Evolutionary conservation across 2,113 vertebrate species (phyloP), one percentile per base, ranked within the genome.

Genomic region (Apodemus sylvaticus): DNA sequence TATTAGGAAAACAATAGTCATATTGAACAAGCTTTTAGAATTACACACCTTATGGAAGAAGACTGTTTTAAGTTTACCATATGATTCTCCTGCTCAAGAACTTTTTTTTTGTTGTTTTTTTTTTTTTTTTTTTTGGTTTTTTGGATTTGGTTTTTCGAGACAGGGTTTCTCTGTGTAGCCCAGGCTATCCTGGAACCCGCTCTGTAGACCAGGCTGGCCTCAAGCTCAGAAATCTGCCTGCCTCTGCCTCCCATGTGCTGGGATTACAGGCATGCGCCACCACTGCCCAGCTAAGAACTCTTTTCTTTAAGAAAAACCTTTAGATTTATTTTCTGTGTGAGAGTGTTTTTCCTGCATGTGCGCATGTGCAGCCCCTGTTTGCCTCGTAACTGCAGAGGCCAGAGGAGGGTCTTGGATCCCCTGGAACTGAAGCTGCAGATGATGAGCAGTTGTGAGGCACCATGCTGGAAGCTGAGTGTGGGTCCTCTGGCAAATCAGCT

Each of bases 1-100:
- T 78, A 55, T 94, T 92, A 70, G 48, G 64, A 96, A 91, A 95
- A 77, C 51, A 82, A 64, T 31, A 86, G 77, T 82, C 73, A 90
- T 42, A 82, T 51, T 94, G 62, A 62, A 68, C 53, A 94, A 5
- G 74, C 14, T 55, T 95, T 86, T n/a, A 20, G 94, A 94, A 34
- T 10, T 14, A 48, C 62, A 66, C 42, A 86, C 34, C 19, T 71
- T 90, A 26, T 92, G 66, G 93, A 95, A 82, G 6, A 60, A 34
- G 29, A 66, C 9, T 90, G 55, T 68, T 87, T 26, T 87, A 45
- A 89, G 48, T 53, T 94, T 90, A 71, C 55, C 62, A 71, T 73
- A 81, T 29, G 71, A 26, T 83, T 92, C 20, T 93, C 64, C 73
- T 91, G 48, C 68, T 82, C 2, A 13, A 58, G 36, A 39, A 42